Conservation (phyloP, 2,113 vertebrate genomes). For the Caranx melampygus region DNA sequence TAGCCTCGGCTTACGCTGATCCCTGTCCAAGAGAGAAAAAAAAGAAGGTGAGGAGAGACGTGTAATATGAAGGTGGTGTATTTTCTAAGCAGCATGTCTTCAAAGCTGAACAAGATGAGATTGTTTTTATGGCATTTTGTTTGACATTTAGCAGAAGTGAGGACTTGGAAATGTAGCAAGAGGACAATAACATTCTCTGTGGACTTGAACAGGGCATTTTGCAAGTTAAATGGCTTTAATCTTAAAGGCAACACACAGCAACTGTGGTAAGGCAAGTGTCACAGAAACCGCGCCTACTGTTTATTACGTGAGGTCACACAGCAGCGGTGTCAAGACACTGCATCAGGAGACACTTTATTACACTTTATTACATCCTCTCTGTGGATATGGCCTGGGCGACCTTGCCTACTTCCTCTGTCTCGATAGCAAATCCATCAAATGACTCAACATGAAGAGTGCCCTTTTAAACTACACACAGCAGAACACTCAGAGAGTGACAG, state of each 20-base stretch:
- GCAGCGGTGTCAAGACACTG: not conserved
- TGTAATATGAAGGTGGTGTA: constrained; percentile 1
- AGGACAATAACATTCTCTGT: not conserved
- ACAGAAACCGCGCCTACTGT: not conserved
- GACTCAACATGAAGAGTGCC: not conserved
- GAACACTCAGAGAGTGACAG: not conserved
- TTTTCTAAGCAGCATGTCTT: not conserved
- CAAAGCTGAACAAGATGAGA: not conserved
- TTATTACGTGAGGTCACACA: not conserved
- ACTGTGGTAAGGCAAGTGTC: not conserved
- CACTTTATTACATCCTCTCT: not conserved
- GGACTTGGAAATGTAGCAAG: not conserved
- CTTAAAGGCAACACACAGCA: not conserved
- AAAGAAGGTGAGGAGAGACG: not conserved
- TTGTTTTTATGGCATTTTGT: constrained; percentile 16
- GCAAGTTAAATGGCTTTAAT: constrained; percentile 26
- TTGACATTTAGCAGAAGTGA: constrained; percentile 18
- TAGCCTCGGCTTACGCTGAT: constrained; percentile 5
- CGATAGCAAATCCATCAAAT: too few species aligned
- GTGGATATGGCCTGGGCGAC: not conserved
- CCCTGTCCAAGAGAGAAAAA: not conserved
- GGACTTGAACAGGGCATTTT: not conserved
- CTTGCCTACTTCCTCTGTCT: not conserved
- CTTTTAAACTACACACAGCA: not conserved
- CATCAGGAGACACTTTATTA: not conserved